phyloP scores from a whole-genome alignment of 2,797 vertebrate species.

The Liparis tanakae region DNA sequence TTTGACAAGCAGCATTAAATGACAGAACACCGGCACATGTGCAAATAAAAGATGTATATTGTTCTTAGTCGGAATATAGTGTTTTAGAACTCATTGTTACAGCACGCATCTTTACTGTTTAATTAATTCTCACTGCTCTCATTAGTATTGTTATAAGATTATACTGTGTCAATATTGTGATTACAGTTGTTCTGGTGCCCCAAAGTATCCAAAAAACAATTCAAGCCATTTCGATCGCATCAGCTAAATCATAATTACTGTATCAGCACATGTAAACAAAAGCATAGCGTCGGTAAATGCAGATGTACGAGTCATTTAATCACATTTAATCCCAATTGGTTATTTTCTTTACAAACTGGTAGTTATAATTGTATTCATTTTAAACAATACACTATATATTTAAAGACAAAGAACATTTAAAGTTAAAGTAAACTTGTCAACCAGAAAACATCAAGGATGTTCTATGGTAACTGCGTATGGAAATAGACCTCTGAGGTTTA shows the following conservation, averaged over 20 bases:
- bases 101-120: background rate
- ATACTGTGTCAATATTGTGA: background rate
- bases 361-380: background rate
- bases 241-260: background rate
- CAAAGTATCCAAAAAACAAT: background rate
- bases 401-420: slow-evolving; percentile 30
- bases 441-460: slow-evolving; percentile 47
- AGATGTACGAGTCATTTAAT: slow-evolving; percentile 12
- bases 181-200: background rate
- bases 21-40: too few relatives aligned
- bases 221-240: background rate
- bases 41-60: too few relatives aligned
- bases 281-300: background rate
- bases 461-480: slow-evolving; percentile 48
- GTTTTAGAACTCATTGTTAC: background rate
- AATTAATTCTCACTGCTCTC: background rate
- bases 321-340: background rate
- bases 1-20: too few relatives aligned
- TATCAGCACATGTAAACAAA: background rate
- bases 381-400: background rate
- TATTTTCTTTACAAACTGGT: background rate
- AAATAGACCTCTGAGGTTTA: slow-evolving; percentile 33
- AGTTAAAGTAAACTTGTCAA: slow-evolving; percentile 34
- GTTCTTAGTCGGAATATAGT: background rate
- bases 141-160: background rate